Percentiles rank a stretch among this genome's conserved stretches.
phyloP scores from a whole-genome alignment of 2,888 invertebrate genomes.

The Caenorhabditis doughertyi region DNA sequence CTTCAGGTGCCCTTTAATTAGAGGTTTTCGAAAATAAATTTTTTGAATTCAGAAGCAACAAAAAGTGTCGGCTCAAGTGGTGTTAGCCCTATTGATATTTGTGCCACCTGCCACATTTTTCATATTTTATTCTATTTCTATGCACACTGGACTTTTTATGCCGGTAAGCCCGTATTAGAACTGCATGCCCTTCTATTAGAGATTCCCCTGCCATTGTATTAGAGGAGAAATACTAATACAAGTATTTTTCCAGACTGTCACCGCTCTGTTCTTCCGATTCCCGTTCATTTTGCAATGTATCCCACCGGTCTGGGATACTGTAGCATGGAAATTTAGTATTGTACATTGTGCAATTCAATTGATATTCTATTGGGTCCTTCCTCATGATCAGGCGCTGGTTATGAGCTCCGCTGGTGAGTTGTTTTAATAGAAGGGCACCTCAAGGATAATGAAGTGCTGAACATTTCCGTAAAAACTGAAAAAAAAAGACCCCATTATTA shows the following conservation, averaged over 20 bases:
- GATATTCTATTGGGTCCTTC: constrained; percentile 68
- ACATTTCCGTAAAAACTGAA: too few relatives aligned
- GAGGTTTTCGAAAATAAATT: background rate
- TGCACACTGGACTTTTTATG: constrained; percentile 63
- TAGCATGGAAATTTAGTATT: constrained; percentile 67
- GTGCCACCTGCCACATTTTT: constrained; percentile 67
- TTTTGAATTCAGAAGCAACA: constrained; percentile 65
- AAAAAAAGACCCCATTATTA: too few relatives aligned
- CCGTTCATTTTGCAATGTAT: constrained; percentile 67
- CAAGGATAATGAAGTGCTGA: too few relatives aligned
- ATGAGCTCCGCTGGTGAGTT: constrained; percentile 66
- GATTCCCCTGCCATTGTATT: too few relatives aligned
- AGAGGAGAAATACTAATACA: too few relatives aligned
- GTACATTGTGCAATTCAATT: constrained; percentile 67
- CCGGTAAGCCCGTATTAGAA: too few relatives aligned
- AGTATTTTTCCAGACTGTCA: constrained; percentile 60
- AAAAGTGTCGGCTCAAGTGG: constrained; percentile 63
- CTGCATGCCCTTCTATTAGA: too few relatives aligned
- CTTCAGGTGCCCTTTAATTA: constrained; percentile 47
- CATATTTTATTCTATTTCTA: constrained; percentile 67
- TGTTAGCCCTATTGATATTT: constrained; percentile 41
- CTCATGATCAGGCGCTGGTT: constrained; percentile 68
- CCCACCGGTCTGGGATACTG: constrained; percentile 66
- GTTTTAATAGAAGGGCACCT: too few relatives aligned
- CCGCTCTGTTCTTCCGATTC: constrained; percentile 57